Evolutionary conservation across 2,888 invertebrate genomes (phyloP), one percentile per base, ranked within the genome.

Genomic region (Drosophila kanekoi): DNA sequence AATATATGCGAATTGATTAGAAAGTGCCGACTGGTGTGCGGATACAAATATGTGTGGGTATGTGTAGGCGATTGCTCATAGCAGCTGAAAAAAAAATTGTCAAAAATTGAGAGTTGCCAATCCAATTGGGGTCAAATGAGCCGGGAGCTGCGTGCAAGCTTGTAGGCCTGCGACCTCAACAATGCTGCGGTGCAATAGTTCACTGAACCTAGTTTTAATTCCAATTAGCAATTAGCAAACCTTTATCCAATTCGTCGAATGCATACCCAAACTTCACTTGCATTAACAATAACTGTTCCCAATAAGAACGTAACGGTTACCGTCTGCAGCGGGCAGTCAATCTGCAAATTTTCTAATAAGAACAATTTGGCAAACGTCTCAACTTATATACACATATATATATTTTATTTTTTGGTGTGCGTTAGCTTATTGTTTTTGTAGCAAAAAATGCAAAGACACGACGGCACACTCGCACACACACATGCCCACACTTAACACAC

Each of bases 381-480:
- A 45, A 48, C 47, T 49, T 43, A 44, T 54, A 33, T 53, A 28
- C 28, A 8, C 28, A 28, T 28, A 33, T 41, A 53, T 53, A 41
- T 53, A 41, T 32, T 16, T 47, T 45, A 37, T 51, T 41, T 56
- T 47, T 28, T 16, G 32, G 14, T 18, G 32, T n/a, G 40, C 54
- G 37, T 23, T 54, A 45, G 49, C 45, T 66, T 73, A 44, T 81
- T 81, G 73, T 79, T 68, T 79, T 70, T 87, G 69, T 85, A 85
- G 72, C 72, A 68, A 80, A 80, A 87, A 81, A 84, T 87, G 88
- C 88, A 87, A 81, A 82, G 86, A 85, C 77, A 85, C 86, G 83
- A 82, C 88, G 83, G 35, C 60, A 59, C 61, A 62, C 49, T 41
- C 43, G 58, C 51, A 20, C 57, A 41, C 56, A 41, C 48, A 35